These are phyloP conservation scores for Rhorus exstirpatorius DNA, from an alignment of 2,888 invertebrate genomes.

Conservation along the genomic window DNA sequence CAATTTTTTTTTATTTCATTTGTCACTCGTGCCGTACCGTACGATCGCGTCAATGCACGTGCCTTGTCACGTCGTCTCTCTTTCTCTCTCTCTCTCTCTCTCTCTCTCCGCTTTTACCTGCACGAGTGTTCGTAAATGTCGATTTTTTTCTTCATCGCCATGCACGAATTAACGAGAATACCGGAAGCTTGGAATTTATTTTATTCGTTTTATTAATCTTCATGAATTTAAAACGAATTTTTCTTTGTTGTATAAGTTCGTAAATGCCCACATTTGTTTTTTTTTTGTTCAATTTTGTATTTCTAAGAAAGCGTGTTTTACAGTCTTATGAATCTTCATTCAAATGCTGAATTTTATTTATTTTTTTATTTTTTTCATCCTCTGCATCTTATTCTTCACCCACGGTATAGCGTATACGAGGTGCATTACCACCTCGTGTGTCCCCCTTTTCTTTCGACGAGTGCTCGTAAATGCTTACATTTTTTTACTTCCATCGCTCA, in stretches of 20 bases:
- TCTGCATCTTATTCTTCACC: not conserved
- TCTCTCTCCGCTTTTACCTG: not conserved
- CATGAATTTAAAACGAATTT: too few species aligned
- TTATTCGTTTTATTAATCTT: constrained; percentile 8
- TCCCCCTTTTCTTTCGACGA: constrained; percentile 58
- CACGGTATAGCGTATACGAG: not conserved
- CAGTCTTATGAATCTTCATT: not conserved
- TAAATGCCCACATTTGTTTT: too few species aligned
- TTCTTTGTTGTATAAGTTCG: too few species aligned
- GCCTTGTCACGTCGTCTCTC: not conserved
- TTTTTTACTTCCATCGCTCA: constrained; percentile 51
- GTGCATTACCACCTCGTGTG: constrained; percentile 48
- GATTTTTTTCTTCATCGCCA: not conserved
- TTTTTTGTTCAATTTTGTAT: too few species aligned
- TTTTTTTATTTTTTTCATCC: not conserved
- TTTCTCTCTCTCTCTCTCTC: too few species aligned
- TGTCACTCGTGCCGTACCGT: too few species aligned
- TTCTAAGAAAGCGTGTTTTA: constrained; percentile 8
- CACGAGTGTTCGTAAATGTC: not conserved
- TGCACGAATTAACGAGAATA: constrained; percentile 7
- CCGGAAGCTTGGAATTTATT: not conserved
- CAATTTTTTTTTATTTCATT: too few species aligned
- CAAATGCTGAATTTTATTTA: not conserved
- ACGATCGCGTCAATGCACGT: too few species aligned
- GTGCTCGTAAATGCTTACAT: constrained; percentile 59